Evolutionary conservation across 2,888 invertebrate genomes (phyloP), one percentile per base, ranked within the genome.

Genomic region (Cryptus armator): DNA sequence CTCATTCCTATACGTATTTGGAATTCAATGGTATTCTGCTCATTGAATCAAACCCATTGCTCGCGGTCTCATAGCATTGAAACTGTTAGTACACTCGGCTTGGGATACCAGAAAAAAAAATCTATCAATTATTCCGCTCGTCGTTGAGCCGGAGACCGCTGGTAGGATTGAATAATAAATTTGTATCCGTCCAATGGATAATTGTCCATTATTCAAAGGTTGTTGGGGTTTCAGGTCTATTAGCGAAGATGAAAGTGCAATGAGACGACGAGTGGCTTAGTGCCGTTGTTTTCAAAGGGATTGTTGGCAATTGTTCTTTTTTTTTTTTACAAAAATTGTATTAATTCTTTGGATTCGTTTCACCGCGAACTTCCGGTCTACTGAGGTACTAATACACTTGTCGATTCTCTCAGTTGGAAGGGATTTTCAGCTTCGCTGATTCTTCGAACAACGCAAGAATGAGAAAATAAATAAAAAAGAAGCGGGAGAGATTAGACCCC

Each of bases 1-100:
- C 75, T 32, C 62, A n/a, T 77, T 37, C 66, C 66, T 48, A 44
- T 84, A 77, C 74, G 67, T 62, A 81, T 84, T 84, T 77, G 72
- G 84, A 84, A 84, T 81, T 84, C 77, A 84, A 84, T 84, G 71
- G 64, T 80, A 76, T 84, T 84, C 76, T 62, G 43, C 48, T 75
- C 76, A 77, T 67, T 66, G 70, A 51, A 80, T 66, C 76, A 53
- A 59, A 66, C 70, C 53, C 79, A 62, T 74, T 53, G 46, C 62
- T 24, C 24, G 10, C 29, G 24, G 16, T 12, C 56, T 32, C 59
- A 24, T 56, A 67, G 51, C 77, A 66, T 67, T 67, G 24, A 71
- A 72, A 67, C 53, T 67, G 48, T 59, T 70, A 56, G 56, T 72
- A n/a, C 53, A 7, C 29, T 43, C 24, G 80, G 37, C 46, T 19